Evolutionary conservation across 2,797 vertebrate genomes (phyloP), one percentile per base, ranked within the genome.

Genomic region (Chrosomus eos): DNA sequence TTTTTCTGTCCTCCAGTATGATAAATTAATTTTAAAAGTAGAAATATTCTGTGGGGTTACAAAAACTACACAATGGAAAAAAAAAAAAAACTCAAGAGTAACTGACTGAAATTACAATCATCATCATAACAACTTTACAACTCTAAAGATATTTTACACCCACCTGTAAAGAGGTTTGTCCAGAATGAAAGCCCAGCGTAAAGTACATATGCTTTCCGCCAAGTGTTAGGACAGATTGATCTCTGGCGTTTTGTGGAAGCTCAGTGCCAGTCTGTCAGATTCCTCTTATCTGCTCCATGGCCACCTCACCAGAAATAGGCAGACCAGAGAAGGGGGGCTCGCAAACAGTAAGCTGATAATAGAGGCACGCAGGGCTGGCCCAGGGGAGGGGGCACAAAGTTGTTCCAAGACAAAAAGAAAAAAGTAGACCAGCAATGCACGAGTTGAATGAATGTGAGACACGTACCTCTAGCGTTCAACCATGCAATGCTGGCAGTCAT

Each of bases 251-350:
- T 80, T 55, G 38, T 68, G 21, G 11, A 53, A 80, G 48, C 73
- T 36, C n/a, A 66, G 79, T 36, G 62, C 48, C 89, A 84, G 84
- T 77, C 64, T 48, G 82, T 76, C 72, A 86, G 85, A 90, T 89
- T 89, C 88, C 83, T 87, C 48, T 79, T 83, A 89, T 88, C 80
- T 38, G 53, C 48, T 79, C 68, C 43, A 51, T 84, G 28, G 67
- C 78, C 83, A 83, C 80, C 58, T 81, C 73, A 89, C 91, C 90
- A 90, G 89, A 92, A 92, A 93, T 92, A 93, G 90, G 86, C 86
- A 82, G 77, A n/a, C 23, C 76, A 77, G n/a, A 74, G 51, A 70
- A 18, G 83, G 58, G 80, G 85, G 74, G 71, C 40, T 76, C 60
- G 51, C 55, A 85, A 90, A 86, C 86, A 87, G 86, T 74, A 86